Evolutionary conservation across 1,140 invertebrate species (phyloP).

Genomic region (Steinernema feltiae): DNA sequence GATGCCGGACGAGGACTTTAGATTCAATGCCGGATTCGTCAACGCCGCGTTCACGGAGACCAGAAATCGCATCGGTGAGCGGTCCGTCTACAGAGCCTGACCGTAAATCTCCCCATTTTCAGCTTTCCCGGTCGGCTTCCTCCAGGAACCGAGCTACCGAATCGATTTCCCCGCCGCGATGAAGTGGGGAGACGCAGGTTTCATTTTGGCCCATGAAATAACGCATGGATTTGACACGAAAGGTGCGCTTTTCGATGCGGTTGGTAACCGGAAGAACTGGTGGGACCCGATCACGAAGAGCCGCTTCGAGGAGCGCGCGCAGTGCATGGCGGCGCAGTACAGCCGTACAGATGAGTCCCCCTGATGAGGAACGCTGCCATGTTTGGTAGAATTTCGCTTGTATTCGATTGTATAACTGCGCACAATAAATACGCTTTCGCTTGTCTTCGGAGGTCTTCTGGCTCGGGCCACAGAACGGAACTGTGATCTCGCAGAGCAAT

Average conservation of each 20-base stretch:
- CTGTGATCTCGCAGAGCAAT: too few species aligned
- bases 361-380: constrained; percentile 59
- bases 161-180: constrained; percentile 61
- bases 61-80: constrained; percentile 66
- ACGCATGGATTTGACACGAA: constrained; percentile 62
- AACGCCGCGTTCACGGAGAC: constrained; percentile 66
- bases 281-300: constrained; percentile 64
- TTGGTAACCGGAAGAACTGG: constrained; percentile 79
- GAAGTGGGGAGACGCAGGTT: constrained; percentile 62
- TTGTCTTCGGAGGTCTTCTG: too few species aligned
- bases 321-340: constrained; percentile 85
- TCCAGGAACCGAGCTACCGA: constrained; percentile 66
- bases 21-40: constrained; percentile 61
- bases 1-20: constrained; percentile 63
- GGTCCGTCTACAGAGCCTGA: too few species aligned
- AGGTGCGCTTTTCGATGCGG: constrained; percentile 77
- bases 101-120: neutral
- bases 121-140: constrained; percentile 64
- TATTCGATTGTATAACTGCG: too few species aligned
- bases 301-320: constrained; percentile 65
- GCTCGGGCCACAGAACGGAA: too few species aligned
- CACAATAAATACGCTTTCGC: too few species aligned
- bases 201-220: constrained; percentile 63
- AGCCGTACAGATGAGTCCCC: constrained; percentile 64
- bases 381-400: constrained; percentile 61